Percentiles rank a stretch among this genome's conserved stretches.
phyloP scores from a whole-genome alignment of 1,140 invertebrate species.

The Drosophila orosa region DNA sequence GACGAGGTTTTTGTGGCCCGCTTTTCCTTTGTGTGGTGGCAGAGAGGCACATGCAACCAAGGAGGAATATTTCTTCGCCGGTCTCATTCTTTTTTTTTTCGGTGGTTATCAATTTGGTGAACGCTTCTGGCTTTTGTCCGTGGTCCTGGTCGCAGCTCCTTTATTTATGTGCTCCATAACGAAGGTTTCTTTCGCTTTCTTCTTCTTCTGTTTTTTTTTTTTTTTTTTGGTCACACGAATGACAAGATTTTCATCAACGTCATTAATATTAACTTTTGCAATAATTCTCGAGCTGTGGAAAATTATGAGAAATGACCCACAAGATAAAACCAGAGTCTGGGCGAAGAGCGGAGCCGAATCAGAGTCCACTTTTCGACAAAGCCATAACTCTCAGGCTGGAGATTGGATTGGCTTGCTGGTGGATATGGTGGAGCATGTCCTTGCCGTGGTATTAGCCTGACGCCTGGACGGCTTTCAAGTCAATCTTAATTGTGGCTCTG shows the following conservation, averaged over 20 bases:
- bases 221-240: conserved; percentile 67
- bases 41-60: conserved; percentile 51
- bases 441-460: conserved; percentile 55
- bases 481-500: conserved; percentile 75
- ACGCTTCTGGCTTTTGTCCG: conserved; percentile 67
- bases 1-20: conserved; percentile 52
- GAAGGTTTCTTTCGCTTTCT: conserved; percentile 42
- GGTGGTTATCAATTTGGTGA: conserved; percentile 77
- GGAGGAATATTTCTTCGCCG: conserved; percentile 33
- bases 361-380: conserved; percentile 69
- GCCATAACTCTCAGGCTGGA: conserved; percentile 64
- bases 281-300: conserved; percentile 77
- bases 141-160: conserved; percentile 46
- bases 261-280: conserved; percentile 83
- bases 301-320: conserved; percentile 81
- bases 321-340: conserved; percentile 59
- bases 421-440: conserved; percentile 27
- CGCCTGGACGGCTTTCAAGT: conserved; percentile 61
- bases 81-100: conserved; percentile 66
- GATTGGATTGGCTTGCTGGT: conserved; percentile 43
- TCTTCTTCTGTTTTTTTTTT: too few relatives aligned
- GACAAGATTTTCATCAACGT: conserved; percentile 84
- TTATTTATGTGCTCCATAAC: conserved; percentile 76
- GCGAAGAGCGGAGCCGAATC: conserved; percentile 23
- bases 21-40: conserved; percentile 44